Percentiles rank a stretch among this genome's conserved stretches.
Evolutionary conservation across 2,888 invertebrate species (phyloP).

Genomic region (Vandiemenella viatica): DNA sequence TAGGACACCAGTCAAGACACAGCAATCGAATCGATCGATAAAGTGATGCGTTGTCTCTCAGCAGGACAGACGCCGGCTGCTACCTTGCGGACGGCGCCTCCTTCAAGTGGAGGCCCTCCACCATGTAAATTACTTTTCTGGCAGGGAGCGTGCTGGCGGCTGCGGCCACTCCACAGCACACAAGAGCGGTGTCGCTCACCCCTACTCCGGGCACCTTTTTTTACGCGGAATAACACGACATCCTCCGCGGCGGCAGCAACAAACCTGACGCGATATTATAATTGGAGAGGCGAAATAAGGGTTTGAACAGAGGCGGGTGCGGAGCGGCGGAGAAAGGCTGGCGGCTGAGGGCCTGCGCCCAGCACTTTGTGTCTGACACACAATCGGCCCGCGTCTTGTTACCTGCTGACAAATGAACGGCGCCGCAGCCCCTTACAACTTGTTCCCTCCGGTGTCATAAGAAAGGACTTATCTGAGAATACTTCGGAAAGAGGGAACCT

Average conservation of each 20-base stretch:
- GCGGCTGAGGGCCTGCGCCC: not conserved
- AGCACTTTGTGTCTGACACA: not conserved
- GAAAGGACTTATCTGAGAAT: too few relatives aligned
- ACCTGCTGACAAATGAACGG: not conserved
- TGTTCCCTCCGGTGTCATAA: too few relatives aligned
- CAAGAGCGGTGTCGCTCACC: not conserved
- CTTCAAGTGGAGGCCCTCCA: too few relatives aligned
- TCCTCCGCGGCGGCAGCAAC: too few relatives aligned
- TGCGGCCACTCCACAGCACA: not conserved
- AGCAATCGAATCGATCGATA: too few relatives aligned
- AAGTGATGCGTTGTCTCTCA: too few relatives aligned
- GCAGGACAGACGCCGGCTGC: too few relatives aligned
- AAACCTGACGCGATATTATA: not conserved
- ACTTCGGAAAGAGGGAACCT: too few relatives aligned
- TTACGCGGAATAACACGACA: too few relatives aligned
- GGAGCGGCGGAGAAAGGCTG: not conserved
- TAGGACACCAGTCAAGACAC: too few relatives aligned
- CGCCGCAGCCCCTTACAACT: too few relatives aligned
- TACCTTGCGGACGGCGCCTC: not conserved
- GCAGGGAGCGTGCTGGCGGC: not conserved
- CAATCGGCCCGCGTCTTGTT: not conserved
- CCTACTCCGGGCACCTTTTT: not conserved
- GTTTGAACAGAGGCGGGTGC: not conserved
- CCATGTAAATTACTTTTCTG: not conserved
- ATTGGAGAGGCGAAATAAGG: conserved; percentile 1